Conservation (phyloP, 2,888 invertebrate genomes). For the Schizaphis graminum region DNA sequence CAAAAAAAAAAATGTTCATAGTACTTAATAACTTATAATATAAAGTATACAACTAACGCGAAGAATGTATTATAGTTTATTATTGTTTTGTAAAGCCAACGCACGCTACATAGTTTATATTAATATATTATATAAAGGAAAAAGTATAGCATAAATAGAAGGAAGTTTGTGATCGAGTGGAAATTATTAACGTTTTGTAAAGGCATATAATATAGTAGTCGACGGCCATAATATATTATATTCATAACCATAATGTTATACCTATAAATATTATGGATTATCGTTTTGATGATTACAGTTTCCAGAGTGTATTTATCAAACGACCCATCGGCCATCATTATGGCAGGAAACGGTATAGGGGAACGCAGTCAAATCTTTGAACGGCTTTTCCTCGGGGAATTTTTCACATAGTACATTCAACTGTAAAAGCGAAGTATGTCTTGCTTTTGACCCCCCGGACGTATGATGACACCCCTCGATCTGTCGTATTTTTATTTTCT, state of each 20-base stretch:
- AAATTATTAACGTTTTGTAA: background rate
- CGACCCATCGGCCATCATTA: constrained; percentile 18
- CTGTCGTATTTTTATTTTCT: background rate
- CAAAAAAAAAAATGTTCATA: background rate
- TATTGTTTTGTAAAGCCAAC: background rate
- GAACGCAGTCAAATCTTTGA: constrained; percentile 50
- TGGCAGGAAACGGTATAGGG: constrained; percentile 32
- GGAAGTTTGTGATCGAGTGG: background rate
- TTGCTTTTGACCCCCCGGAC: background rate
- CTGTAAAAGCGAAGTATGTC: constrained; percentile 24
- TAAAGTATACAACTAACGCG: background rate
- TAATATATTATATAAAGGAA: background rate
- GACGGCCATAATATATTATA: background rate
- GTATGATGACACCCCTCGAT: background rate
- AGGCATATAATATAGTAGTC: background rate
- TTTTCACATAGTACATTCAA: constrained; percentile 24
- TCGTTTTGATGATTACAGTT: background rate
- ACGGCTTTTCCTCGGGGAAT: constrained; percentile 46
- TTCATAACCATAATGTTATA: background rate
- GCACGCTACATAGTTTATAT: background rate
- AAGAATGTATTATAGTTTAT: background rate
- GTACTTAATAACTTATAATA: constrained; percentile 5
- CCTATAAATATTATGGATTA: background rate
- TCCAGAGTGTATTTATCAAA: constrained; percentile 42
- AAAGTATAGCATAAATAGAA: background rate